These are phyloP conservation scores for Drosophila azteca DNA, from an alignment of 1,140 invertebrate species.

Conservation along the genomic window DNA sequence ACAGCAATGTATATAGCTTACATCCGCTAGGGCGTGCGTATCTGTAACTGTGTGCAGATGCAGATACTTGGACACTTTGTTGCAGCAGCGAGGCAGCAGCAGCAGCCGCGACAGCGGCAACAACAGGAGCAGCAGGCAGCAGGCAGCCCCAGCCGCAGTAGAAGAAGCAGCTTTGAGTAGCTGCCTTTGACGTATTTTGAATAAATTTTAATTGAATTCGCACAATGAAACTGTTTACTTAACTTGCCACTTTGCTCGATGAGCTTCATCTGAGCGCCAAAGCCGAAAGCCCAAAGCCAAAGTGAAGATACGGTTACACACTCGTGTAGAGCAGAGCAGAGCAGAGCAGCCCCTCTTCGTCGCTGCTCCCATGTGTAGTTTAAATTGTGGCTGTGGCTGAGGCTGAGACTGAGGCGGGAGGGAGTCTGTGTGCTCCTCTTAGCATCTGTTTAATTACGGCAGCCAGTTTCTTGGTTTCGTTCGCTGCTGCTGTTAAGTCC, in stretches of 20 bases:
- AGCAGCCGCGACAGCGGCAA: conserved; percentile 16
- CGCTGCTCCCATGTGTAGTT: too few relatives aligned
- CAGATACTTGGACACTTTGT: conserved; percentile 58
- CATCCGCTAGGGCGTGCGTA: background rate
- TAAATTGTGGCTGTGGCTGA: too few relatives aligned
- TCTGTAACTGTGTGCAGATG: conserved; percentile 20
- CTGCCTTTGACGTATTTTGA: conserved; percentile 82
- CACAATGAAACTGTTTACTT: conserved; percentile 83
- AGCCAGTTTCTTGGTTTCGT: conserved; percentile 54
- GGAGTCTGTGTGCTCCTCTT: conserved; percentile 20
- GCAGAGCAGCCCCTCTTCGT: background rate
- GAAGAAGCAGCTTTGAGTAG: conserved; percentile 64
- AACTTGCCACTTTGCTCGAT: conserved; percentile 82
- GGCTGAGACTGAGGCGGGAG: background rate
- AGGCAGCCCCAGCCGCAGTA: conserved; percentile 16
- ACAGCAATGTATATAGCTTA: background rate
- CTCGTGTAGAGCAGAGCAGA: conserved; percentile 1
- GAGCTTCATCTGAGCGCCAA: conserved; percentile 66
- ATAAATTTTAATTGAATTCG: conserved; percentile 83
- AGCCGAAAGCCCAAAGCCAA: conserved; percentile 14
- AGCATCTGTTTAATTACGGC: conserved; percentile 73
- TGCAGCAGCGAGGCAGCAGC: conserved; percentile 29
- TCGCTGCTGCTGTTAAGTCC: conserved; percentile 64
- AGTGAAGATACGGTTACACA: conserved; percentile 48
- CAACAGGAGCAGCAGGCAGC: conserved; percentile 23